These are phyloP conservation scores for Darevskia nairensis DNA, from an alignment of 2,797 vertebrate genomes.

Conservation along the genomic window DNA sequence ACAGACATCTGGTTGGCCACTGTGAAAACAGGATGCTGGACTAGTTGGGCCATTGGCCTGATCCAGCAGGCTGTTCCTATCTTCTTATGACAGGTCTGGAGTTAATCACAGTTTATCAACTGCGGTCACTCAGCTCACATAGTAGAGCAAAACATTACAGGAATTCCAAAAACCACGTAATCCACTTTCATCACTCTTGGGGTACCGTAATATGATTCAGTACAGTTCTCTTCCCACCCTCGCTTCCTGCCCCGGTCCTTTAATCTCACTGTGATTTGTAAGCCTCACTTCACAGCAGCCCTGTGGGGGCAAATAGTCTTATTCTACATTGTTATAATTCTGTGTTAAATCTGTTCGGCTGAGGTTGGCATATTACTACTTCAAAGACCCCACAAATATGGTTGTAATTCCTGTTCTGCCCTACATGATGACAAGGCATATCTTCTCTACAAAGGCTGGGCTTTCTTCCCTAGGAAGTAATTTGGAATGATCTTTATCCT, in stretches of 20 bases:
- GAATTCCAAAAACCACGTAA: not conserved
- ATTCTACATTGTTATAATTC: not conserved
- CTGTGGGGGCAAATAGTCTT: not conserved
- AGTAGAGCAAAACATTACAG: not conserved
- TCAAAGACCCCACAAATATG: not conserved
- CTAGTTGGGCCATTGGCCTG: too few relatives aligned
- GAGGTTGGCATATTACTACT: fast-evolving
- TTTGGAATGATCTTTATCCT: not conserved
- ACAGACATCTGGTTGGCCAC: too few relatives aligned
- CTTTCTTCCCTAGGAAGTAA: not conserved
- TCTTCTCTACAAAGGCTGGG: not conserved
- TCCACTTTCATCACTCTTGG: not conserved
- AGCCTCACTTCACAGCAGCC: not conserved
- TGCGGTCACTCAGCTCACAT: not conserved
- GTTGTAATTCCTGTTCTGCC: not conserved
- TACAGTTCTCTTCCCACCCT: not conserved
- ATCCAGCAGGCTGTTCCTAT: too few relatives aligned
- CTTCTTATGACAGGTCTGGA: not conserved
- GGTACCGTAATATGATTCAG: not conserved
- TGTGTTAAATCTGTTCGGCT: fast-evolving
- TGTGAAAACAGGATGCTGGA: too few relatives aligned
- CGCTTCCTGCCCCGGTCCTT: not conserved
- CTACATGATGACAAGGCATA: not conserved
- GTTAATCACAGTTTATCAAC: not conserved
- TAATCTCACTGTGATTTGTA: not conserved